Conservation (phyloP, 2,113 vertebrate species). For the Pterophyllum scalare region DNA sequence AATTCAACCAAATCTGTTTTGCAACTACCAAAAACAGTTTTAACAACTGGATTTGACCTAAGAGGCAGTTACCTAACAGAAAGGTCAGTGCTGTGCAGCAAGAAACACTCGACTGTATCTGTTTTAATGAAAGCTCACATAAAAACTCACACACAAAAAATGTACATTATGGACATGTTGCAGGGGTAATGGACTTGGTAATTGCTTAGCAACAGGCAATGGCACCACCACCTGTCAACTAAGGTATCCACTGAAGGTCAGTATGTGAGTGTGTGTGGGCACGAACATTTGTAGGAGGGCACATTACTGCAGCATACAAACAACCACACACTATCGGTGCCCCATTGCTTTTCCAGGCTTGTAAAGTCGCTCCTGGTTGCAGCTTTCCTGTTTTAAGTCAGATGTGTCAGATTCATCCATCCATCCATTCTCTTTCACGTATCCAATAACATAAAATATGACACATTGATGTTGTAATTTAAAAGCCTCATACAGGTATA, state of each 20-base stretch:
- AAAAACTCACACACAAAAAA: conserved; percentile 6
- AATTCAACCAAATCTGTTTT: neutral
- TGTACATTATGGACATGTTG: conserved; percentile 58
- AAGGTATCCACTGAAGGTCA: conserved; percentile 70
- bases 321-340: neutral
- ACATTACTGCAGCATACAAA: conserved; percentile 2
- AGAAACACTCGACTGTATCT: conserved; percentile 5
- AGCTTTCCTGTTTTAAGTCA: neutral
- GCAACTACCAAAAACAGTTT: neutral
- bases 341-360: neutral
- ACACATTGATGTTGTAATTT: neutral
- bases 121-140: conserved; percentile 26
- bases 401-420: conserved; percentile 8
- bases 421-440: too few species aligned
- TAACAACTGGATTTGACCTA: neutral
- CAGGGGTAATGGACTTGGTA: conserved; percentile 75
- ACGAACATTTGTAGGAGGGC: neutral
- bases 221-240: conserved; percentile 72
- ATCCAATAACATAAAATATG: neutral
- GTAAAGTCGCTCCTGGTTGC: neutral
- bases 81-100: conserved; percentile 9
- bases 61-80: neutral
- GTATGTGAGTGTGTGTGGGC: conserved; percentile 25
- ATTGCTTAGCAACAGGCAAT: conserved; percentile 78
- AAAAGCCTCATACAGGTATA: neutral